These are phyloP conservation scores for Polypedilum pembai DNA, from an alignment of 1,140 invertebrate species.

Conservation along the genomic window DNA sequence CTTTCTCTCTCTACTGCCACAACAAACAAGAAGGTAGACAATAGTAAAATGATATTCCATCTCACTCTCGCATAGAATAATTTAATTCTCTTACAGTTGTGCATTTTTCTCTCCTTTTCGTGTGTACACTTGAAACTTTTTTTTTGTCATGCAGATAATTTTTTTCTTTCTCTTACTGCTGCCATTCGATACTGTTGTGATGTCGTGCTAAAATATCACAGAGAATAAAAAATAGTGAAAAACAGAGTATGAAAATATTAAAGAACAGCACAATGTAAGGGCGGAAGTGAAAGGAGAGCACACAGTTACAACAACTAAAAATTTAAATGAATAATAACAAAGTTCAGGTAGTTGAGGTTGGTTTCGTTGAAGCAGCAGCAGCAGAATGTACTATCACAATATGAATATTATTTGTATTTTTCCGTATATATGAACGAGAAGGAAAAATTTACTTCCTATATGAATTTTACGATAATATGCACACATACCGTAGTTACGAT, in stretches of 20 bases:
- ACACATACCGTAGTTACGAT: not conserved
- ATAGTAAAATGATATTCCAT: not conserved
- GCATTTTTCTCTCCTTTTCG: not conserved
- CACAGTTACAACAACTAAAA: not conserved
- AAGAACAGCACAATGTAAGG: not conserved
- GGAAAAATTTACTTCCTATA: not conserved
- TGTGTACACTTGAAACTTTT: constrained; percentile 17
- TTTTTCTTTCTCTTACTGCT: not conserved
- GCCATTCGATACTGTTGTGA: constrained; percentile 16
- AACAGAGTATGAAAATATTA: not conserved
- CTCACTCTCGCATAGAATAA: not conserved
- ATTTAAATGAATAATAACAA: constrained; percentile 20
- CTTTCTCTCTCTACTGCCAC: not conserved
- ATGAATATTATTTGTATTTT: constrained; percentile 5
- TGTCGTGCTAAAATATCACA: not conserved
- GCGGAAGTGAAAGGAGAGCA: constrained; percentile 16
- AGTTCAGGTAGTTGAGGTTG: not conserved
- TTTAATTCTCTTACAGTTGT: constrained; percentile 3
- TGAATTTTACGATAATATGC: not conserved
- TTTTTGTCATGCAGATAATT: not conserved
- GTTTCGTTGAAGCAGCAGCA: not conserved
- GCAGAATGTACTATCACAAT: not conserved
- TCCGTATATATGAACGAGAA: constrained; percentile 9
- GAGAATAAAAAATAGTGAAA: not conserved
- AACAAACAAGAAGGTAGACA: not conserved